Conservation (phyloP, 2,113 vertebrate genomes). For the Sebastes schlegelii region DNA sequence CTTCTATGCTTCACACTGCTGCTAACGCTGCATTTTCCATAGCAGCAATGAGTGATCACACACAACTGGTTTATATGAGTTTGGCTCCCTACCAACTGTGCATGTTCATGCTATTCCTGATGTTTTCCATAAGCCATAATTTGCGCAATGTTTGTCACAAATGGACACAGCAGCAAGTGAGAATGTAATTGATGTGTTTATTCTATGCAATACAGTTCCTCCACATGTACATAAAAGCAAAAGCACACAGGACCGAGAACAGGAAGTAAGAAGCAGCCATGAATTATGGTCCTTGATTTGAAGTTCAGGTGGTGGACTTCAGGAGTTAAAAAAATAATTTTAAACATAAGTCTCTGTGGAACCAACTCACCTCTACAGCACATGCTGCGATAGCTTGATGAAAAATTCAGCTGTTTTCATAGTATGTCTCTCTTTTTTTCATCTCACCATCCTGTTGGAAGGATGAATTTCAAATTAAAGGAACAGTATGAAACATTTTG, state of each 20-base stretch:
- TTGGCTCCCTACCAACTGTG: neutral
- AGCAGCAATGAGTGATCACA: constrained; percentile 1
- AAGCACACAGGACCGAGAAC: neutral
- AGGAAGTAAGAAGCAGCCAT: neutral
- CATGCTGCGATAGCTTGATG: neutral
- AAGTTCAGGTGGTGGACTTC: neutral
- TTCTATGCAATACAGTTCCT: constrained; percentile 2
- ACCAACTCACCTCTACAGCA: neutral
- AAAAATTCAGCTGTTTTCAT: constrained; percentile 12
- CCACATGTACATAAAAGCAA: neutral
- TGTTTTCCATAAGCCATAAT: neutral
- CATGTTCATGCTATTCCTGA: constrained; percentile 1
- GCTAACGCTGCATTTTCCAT: constrained; percentile 47
- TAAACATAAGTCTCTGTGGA: neutral
- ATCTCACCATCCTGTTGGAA: neutral
- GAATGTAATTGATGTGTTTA: neutral
- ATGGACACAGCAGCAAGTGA: neutral
- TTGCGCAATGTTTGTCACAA: neutral
- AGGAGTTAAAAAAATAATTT: neutral
- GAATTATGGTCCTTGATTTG: constrained; percentile 5
- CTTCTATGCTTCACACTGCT: constrained; percentile 22
- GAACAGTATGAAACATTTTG: neutral
- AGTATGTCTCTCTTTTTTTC: neutral
- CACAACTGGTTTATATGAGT: neutral
- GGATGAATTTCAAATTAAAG: neutral